Conservation (phyloP, 2,888 invertebrate species). For the Tenthredo notha region DNA sequence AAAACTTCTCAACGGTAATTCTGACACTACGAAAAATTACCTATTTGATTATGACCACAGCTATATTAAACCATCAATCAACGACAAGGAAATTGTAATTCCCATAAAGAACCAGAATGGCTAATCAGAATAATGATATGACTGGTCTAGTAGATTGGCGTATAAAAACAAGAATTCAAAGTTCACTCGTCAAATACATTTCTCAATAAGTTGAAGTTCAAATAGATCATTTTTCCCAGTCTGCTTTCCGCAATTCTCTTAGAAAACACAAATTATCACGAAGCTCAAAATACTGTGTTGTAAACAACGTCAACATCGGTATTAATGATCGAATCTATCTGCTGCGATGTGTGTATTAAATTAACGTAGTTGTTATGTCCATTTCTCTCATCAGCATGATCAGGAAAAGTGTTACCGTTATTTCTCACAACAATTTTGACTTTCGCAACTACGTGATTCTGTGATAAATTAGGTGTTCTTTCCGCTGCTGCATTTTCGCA, state of each 20-base stretch:
- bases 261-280: not conserved
- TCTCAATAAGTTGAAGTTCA: not conserved
- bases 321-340: conserved; percentile 72
- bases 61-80: not conserved
- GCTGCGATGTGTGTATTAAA: conserved; percentile 69
- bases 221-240: not conserved
- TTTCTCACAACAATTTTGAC: conserved; percentile 75
- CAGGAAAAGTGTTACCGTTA: conserved; percentile 60
- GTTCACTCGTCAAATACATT: not conserved
- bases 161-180: not conserved
- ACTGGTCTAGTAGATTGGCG: too few relatives aligned
- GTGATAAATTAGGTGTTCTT: conserved; percentile 67
- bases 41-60: not conserved
- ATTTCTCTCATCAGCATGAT: conserved; percentile 49
- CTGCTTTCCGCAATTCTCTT: not conserved
- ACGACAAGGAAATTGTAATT: not conserved
- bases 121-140: not conserved
- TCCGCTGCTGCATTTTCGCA: conserved; percentile 69
- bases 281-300: conserved; percentile 73
- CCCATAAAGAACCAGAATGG: not conserved
- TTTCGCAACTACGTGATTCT: conserved; percentile 75
- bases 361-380: conserved; percentile 69
- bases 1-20: not conserved
- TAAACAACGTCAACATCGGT: conserved; percentile 75
- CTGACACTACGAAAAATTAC: not conserved